Percentiles rank a stretch among this genome's conserved stretches.
phyloP scores from a whole-genome alignment of 2,113 vertebrate genomes.

The Microtus montanus region DNA sequence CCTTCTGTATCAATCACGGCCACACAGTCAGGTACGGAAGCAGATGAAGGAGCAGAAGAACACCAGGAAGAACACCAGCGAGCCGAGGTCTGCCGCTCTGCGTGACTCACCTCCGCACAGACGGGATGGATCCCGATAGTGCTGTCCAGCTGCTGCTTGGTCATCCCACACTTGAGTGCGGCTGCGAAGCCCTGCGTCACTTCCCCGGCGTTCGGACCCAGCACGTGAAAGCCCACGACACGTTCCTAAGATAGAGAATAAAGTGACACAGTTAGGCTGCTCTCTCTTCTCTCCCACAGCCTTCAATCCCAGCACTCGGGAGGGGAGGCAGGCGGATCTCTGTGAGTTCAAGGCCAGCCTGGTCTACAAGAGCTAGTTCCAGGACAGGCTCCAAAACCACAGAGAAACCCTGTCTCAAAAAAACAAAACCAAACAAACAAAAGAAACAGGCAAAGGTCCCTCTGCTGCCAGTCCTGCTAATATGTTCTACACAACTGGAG shows the following conservation, averaged over 20 bases:
- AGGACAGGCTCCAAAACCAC: too few species aligned
- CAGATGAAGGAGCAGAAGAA: neutral
- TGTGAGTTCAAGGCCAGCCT: too few species aligned
- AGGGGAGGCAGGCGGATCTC: too few species aligned
- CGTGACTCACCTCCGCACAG: conserved; percentile 90
- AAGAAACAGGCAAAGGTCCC: neutral
- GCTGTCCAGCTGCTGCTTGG: conserved; percentile 88
- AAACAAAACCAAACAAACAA: too few species aligned
- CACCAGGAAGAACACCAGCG: neutral
- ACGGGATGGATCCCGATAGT: conserved; percentile 89
- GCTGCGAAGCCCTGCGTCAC: conserved; percentile 91
- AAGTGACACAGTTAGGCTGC: neutral
- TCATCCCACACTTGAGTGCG: conserved; percentile 89
- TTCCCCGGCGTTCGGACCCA: conserved; percentile 90
- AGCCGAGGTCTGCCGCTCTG: neutral
- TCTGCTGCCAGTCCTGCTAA: neutral
- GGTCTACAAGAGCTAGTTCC: too few species aligned
- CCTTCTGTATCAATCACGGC: neutral
- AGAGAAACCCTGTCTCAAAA: too few species aligned
- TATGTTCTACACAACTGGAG: neutral
- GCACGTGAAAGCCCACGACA: conserved; percentile 90
- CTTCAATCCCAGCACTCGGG: neutral
- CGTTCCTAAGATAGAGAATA: conserved; percentile 84
- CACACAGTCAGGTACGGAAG: neutral
- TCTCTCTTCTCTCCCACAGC: too few species aligned